Evolutionary conservation across 1,140 invertebrate genomes (phyloP).

Genomic region (Pseudomyrmex gracilis): DNA sequence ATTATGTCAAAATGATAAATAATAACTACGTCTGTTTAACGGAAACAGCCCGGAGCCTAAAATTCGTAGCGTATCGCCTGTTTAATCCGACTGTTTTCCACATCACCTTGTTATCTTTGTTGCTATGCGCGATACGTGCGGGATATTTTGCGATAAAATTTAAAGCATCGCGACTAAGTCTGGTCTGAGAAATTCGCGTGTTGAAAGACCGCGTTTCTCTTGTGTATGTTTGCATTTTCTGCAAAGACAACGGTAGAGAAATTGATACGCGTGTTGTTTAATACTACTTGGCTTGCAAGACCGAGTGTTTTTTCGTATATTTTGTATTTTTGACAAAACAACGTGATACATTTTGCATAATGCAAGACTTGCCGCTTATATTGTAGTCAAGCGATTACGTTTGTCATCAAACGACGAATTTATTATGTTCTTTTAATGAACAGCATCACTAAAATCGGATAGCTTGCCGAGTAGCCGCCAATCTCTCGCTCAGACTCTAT

Average conservation of each 20-base stretch:
- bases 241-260: constrained; percentile 18
- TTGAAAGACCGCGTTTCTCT: constrained; percentile 9
- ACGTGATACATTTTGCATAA: constrained; percentile 20
- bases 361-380: not conserved
- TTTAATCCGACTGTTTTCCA: constrained; percentile 46
- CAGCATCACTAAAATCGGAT: not conserved
- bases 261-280: constrained; percentile 44
- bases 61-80: constrained; percentile 14
- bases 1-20: constrained; percentile 53
- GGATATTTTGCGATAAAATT: constrained; percentile 52
- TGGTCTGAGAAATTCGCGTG: constrained; percentile 34
- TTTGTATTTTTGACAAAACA: constrained; percentile 41
- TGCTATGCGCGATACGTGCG: constrained; percentile 18
- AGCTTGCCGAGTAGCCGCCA: not conserved
- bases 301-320: not conserved
- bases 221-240: constrained; percentile 13
- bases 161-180: constrained; percentile 48
- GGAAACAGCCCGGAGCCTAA: constrained; percentile 49
- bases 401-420: too few species aligned
- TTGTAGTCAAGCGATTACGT: too few species aligned
- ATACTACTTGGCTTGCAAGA: constrained; percentile 21
- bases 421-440: constrained; percentile 17
- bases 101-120: constrained; percentile 49
- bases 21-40: constrained; percentile 40
- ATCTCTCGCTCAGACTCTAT: constrained; percentile 17